Evolutionary conservation across 2,113 vertebrate genomes (phyloP).

Genomic region (Oreotragus oreotragus): DNA sequence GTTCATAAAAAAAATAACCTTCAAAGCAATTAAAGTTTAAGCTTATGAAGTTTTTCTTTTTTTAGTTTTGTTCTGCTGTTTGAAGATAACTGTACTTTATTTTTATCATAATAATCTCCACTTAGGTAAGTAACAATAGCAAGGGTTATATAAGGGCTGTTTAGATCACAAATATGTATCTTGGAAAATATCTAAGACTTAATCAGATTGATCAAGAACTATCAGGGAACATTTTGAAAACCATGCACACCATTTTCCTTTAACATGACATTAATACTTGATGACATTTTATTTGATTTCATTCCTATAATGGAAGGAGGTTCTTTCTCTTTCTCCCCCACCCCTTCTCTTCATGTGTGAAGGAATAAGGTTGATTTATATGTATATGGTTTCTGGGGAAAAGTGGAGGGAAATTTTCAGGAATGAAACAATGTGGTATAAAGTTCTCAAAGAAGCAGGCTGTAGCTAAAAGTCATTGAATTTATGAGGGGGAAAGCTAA

Average conservation of each 20-base stretch:
- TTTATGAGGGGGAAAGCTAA: neutral
- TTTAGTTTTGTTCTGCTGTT: neutral
- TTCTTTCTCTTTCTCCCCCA: neutral
- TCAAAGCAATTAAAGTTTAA: neutral
- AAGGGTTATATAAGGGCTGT: neutral
- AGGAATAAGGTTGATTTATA: neutral
- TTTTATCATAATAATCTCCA: conserved; percentile 5
- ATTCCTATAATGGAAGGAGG: neutral
- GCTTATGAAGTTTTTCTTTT: neutral
- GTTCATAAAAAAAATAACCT: neutral
- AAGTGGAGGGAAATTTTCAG: neutral
- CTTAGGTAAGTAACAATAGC: neutral
- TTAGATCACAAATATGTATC: neutral
- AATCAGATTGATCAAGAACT: neutral
- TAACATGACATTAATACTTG: neutral
- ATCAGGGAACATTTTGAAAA: neutral
- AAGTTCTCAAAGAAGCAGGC: neutral
- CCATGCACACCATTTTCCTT: neutral
- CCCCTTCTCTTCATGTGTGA: neutral
- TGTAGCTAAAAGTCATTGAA: neutral
- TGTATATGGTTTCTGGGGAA: neutral
- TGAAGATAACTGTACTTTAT: neutral
- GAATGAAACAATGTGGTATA: neutral
- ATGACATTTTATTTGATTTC: neutral
- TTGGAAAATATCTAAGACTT: neutral